Evolutionary conservation across 2,888 invertebrate genomes (phyloP), one percentile per base, ranked within the genome.

Genomic region (Gymnosoma rotundatum): DNA sequence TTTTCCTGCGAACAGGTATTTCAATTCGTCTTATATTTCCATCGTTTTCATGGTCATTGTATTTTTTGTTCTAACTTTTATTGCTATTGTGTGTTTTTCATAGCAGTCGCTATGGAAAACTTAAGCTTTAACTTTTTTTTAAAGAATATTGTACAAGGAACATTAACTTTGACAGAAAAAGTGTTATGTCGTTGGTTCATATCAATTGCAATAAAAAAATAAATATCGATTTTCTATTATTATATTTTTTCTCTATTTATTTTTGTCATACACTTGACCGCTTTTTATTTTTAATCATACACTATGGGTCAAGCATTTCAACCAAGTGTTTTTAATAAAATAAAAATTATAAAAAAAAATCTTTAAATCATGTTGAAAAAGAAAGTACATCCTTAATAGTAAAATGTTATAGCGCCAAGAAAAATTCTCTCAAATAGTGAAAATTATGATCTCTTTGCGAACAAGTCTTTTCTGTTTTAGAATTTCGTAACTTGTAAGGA

Each of bases 191-290:
- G 48, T 36, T 63, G 61, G 45, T 64, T 76, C 2, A 60, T 60
- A 76, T 67, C 58, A 76, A 60, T 60, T 60, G 50, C 45, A 60
- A 50, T 18, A 5, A 64, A 50, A 50, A 67, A 50, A 60, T 56
- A 25, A 18, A 5, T 10, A 21, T 32, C 32, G 21, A 64, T 75
- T 75, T 64, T 36, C 38, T 48, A 64, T 45, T 52, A 63, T 45
- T 12, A 42, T n/a, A 69, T 70, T 48, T 16, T 42, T 36, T 54
- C 38, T 67, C 18, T 1, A 18, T 52, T 52, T 52, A 7, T 50
- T 52, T 52, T 7, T 18, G 8, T 18, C 25, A 36, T 36, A 36
- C 64, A 66, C 64, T 64, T 64, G 56, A 32, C 20, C 32, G 61
- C n/a, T 9, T 64, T 64, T 32, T 20, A 20, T 45, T 56, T 56